Conservation (phyloP, 1,140 invertebrate species). For the Thaumetopoea pityocampa region DNA sequence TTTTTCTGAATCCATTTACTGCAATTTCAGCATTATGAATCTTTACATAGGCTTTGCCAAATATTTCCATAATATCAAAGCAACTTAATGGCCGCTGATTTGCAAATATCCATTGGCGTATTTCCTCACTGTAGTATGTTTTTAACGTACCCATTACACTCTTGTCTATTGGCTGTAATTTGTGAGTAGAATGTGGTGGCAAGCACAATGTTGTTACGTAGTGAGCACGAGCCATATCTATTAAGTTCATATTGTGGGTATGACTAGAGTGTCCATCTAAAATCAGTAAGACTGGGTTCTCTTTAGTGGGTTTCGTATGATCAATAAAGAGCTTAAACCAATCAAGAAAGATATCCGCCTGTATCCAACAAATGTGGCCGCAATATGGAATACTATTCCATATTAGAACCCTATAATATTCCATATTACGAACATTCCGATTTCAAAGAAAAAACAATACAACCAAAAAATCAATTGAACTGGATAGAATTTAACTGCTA, state of each 20-base stretch:
- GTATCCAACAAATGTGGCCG: no score
- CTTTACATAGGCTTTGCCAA: slow-evolving; percentile 20
- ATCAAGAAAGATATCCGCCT: slow-evolving; percentile 30
- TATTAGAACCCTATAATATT: no score
- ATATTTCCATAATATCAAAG: slow-evolving; percentile 17
- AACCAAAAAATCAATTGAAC: no score
- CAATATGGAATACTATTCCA: no score
- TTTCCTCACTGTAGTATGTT: no score
- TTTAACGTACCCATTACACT: no score
- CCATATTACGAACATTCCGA: no score
- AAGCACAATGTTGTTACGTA: slow-evolving; percentile 49
- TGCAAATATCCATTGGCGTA: slow-evolving; percentile 2
- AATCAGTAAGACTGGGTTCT: slow-evolving; percentile 27
- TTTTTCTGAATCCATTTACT: slow-evolving; percentile 20
- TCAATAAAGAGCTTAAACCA: slow-evolving; percentile 46
- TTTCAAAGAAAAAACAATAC: no score
- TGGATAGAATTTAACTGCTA: no score
- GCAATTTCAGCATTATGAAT: slow-evolving; percentile 15
- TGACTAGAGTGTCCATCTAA: slow-evolving; percentile 31
- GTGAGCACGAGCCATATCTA: slow-evolving; percentile 21
- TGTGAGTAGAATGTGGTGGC: slow-evolving; percentile 56
- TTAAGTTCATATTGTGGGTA: slow-evolving; percentile 26
- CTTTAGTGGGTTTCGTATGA: slow-evolving; percentile 24
- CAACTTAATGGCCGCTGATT: slow-evolving; percentile 7
- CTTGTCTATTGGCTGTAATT: no score